These are phyloP conservation scores for Mantis religiosa DNA, from an alignment of 2,888 invertebrate genomes.

Conservation along the genomic window DNA sequence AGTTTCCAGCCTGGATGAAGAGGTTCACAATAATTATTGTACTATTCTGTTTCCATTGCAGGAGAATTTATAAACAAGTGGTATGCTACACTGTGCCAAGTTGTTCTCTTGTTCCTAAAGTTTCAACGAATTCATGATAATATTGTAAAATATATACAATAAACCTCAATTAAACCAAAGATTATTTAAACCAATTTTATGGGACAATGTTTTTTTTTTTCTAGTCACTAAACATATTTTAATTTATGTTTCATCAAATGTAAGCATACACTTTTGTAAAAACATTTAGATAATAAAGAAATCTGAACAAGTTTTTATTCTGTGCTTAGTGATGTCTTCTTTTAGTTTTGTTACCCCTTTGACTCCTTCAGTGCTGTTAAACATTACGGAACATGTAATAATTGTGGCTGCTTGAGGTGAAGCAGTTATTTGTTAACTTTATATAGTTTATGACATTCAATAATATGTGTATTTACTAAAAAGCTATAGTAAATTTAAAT, in stretches of 20 bases:
- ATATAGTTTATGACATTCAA: too few species aligned
- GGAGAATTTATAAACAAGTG: not conserved
- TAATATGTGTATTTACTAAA: too few species aligned
- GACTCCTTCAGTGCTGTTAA: not conserved
- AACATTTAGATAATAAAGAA: not conserved
- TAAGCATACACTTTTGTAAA: not conserved
- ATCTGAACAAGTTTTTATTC: not conserved
- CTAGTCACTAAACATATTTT: not conserved
- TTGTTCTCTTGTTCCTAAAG: not conserved
- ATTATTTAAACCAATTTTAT: not conserved
- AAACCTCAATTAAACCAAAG: not conserved
- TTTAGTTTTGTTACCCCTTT: not conserved
- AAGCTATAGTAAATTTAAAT: too few species aligned
- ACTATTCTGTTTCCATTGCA: not conserved
- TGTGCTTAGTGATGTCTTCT: not conserved
- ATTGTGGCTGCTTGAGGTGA: too few species aligned
- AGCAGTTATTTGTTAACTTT: too few species aligned
- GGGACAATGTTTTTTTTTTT: not conserved
- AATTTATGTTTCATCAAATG: not conserved
- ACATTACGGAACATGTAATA: too few species aligned
- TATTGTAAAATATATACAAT: not conserved
- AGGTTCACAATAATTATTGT: not conserved
- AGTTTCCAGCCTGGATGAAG: not conserved
- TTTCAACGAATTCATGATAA: not conserved
- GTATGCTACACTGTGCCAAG: not conserved